Evolutionary conservation across 2,797 vertebrate genomes (phyloP).

Genomic region (Clarias fuscus): DNA sequence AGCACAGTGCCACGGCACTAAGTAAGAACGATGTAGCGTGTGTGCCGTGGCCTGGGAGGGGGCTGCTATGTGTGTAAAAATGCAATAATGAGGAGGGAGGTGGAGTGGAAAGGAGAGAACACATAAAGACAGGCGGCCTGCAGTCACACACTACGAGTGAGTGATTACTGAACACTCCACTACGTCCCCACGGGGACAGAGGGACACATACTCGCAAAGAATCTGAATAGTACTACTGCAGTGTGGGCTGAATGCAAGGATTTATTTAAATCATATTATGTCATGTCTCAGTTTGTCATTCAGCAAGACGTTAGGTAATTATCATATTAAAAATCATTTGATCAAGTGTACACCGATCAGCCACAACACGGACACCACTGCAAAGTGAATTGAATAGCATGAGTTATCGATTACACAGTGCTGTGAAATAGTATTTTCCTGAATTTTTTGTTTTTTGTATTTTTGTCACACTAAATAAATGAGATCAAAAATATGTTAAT

Average conservation of each 20-base stretch:
- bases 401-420: no score
- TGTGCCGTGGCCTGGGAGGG: slow-evolving; percentile 10
- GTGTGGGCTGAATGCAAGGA: background rate
- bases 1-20: slow-evolving; percentile 24
- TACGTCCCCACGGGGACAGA: slow-evolving; percentile 61
- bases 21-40: slow-evolving; percentile 27
- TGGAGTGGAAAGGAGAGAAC: slow-evolving; percentile 32
- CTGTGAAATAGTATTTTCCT: no score
- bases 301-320: background rate
- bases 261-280: slow-evolving; percentile 17
- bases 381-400: no score
- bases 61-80: slow-evolving; percentile 47
- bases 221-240: slow-evolving; percentile 10
- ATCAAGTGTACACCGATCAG: no score
- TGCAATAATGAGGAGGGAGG: slow-evolving; percentile 44
- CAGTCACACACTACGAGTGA: slow-evolving; percentile 64
- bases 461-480: no score
- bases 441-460: no score
- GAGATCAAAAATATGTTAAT: no score
- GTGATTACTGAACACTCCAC: slow-evolving; percentile 68
- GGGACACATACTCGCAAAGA: slow-evolving; percentile 27
- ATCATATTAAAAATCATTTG: background rate
- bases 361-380: no score
- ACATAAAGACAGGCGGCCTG: slow-evolving; percentile 57
- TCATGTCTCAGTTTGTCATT: slow-evolving; percentile 10